phyloP scores from a whole-genome alignment of 2,888 invertebrate genomes.

The Microctonus hyperodae region DNA sequence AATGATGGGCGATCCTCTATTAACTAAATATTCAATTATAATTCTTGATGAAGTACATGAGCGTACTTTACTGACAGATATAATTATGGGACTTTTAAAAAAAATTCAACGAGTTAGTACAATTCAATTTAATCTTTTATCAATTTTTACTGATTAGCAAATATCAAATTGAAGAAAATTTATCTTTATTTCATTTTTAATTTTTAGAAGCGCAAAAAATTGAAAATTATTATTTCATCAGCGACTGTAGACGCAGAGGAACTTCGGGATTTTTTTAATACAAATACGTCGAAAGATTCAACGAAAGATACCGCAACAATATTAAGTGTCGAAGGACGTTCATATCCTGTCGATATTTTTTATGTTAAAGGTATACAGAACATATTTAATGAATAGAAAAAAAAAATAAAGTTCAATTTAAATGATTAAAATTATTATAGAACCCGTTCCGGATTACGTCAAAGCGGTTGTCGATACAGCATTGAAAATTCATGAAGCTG shows the following conservation, averaged over 20 bases:
- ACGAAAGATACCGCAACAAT: slow-evolving; percentile 77
- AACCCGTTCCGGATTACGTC: slow-evolving; percentile 90
- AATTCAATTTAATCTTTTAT: slow-evolving; percentile 5
- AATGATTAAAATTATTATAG: slow-evolving; percentile 60
- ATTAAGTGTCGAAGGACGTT: slow-evolving; percentile 87
- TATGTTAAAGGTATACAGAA: slow-evolving; percentile 83
- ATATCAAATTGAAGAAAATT: not conserved
- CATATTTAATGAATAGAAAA: too few species aligned
- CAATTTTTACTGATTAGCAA: not conserved
- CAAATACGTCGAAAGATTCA: slow-evolving; percentile 61
- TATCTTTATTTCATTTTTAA: not conserved
- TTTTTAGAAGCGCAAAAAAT: slow-evolving; percentile 76
- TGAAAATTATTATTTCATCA: slow-evolving; percentile 89
- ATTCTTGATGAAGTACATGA: slow-evolving; percentile 97
- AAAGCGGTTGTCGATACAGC: slow-evolving; percentile 86
- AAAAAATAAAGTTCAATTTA: too few species aligned
- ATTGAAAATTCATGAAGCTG: slow-evolving; percentile 85
- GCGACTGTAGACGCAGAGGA: slow-evolving; percentile 95
- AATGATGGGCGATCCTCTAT: slow-evolving; percentile 92
- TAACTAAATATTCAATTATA: slow-evolving; percentile 86
- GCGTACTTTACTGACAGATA: slow-evolving; percentile 90
- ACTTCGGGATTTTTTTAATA: slow-evolving; percentile 80
- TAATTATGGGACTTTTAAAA: slow-evolving; percentile 90
- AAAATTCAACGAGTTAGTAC: slow-evolving; percentile 80
- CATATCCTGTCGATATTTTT: slow-evolving; percentile 85